Conservation (phyloP, 2,113 vertebrate species). For the Chamaetylas fuelleborni region DNA sequence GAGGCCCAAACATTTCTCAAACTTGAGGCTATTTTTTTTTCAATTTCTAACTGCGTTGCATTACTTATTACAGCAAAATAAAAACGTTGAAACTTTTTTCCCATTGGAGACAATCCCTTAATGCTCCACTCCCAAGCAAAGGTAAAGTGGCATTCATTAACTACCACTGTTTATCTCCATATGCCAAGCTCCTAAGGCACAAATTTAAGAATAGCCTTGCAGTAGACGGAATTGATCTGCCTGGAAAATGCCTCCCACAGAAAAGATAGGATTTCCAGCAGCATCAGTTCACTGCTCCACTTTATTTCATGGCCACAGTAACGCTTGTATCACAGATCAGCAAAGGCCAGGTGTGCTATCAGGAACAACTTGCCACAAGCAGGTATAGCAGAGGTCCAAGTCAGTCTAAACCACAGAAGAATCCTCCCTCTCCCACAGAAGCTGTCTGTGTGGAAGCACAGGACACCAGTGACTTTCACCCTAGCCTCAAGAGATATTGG, state of each 20-base stretch:
- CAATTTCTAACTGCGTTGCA: neutral
- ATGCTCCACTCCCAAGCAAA: neutral
- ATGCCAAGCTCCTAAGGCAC: neutral
- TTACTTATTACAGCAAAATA: neutral
- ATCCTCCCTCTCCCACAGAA: neutral
- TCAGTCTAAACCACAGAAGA: neutral
- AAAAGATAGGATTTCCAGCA: neutral
- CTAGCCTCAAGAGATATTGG: neutral
- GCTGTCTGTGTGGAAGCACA: neutral
- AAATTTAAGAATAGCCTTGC: neutral
- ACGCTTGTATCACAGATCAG: neutral
- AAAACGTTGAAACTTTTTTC: neutral
- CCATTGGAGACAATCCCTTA: neutral
- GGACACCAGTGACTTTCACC: neutral
- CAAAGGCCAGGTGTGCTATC: neutral
- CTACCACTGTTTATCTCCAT: neutral
- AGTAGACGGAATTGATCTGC: neutral
- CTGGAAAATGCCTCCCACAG: neutral
- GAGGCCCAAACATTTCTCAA: neutral
- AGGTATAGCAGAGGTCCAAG: neutral
- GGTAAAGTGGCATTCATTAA: neutral
- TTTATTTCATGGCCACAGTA: neutral
- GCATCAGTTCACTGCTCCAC: neutral
- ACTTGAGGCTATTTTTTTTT: neutral
- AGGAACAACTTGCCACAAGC: neutral